Conservation (phyloP, 1,140 invertebrate species). For the Nephila pilipes region DNA sequence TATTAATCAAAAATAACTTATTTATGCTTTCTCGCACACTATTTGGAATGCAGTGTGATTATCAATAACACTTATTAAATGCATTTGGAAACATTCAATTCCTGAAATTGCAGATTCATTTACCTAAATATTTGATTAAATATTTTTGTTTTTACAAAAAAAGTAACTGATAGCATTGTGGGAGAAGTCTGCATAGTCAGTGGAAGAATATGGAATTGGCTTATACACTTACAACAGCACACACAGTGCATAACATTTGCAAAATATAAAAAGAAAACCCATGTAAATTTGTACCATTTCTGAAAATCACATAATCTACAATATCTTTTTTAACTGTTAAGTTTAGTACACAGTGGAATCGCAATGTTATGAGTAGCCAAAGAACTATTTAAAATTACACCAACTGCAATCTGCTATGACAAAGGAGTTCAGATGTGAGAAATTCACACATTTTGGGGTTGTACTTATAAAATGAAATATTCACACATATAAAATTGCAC, state of each 20-base stretch:
- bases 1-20: background rate
- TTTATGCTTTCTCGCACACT: background rate
- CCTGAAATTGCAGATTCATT: background rate
- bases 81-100: background rate
- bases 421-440: too few relatives aligned
- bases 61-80: constrained; percentile 36
- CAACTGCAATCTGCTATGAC: too few relatives aligned
- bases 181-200: background rate
- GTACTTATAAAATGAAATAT: too few relatives aligned
- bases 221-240: constrained; percentile 54
- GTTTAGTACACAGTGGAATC: background rate
- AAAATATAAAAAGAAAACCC: constrained; percentile 47
- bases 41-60: background rate
- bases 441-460: too few relatives aligned
- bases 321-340: background rate
- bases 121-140: background rate
- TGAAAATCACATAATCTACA: constrained; percentile 17
- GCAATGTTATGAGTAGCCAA: background rate
- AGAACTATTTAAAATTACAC: background rate
- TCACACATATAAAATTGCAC: too few relatives aligned
- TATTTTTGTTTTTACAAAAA: background rate
- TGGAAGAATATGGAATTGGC: constrained; percentile 64
- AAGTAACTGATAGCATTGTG: constrained; percentile 21
- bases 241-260: constrained; percentile 56
- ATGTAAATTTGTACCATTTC: background rate